Conservation (phyloP, 2,113 vertebrate genomes). For the Corythornis vintsioides region DNA sequence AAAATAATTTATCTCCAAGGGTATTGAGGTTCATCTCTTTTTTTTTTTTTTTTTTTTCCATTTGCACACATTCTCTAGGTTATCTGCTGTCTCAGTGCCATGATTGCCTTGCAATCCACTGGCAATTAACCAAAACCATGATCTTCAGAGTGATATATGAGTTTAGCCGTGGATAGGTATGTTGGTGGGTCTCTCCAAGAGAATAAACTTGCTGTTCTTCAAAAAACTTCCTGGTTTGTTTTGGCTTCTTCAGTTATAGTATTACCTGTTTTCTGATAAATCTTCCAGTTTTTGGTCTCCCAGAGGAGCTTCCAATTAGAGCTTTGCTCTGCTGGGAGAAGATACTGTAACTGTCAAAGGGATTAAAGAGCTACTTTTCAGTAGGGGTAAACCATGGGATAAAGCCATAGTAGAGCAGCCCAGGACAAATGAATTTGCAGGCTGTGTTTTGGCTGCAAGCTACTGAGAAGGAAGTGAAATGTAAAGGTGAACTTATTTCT, state of each 20-base stretch:
- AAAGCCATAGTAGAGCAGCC: background rate
- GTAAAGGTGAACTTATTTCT: background rate
- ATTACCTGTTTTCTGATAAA: background rate
- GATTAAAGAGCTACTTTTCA: background rate
- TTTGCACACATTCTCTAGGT: rapidly evolving
- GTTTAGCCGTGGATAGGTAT: background rate
- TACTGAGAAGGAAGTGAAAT: background rate
- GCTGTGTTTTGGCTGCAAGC: background rate
- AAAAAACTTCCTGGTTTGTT: conserved; percentile 42
- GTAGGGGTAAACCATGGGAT: background rate
- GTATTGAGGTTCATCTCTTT: background rate
- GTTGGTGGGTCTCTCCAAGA: conserved; percentile 31
- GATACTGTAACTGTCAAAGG: background rate
- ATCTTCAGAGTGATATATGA: background rate
- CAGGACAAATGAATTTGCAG: background rate
- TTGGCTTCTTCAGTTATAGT: background rate
- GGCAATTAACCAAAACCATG: background rate
- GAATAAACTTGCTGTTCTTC: conserved; percentile 34
- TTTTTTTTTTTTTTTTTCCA: background rate
- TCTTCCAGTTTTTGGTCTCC: background rate
- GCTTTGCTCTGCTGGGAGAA: background rate
- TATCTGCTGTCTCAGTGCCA: background rate
- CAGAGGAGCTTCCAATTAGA: background rate
- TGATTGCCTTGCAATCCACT: background rate
- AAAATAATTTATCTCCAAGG: conserved; percentile 50